These are phyloP conservation scores for Tetramorium simillimum DNA, from an alignment of 1,140 invertebrate genomes.

Conservation along the genomic window DNA sequence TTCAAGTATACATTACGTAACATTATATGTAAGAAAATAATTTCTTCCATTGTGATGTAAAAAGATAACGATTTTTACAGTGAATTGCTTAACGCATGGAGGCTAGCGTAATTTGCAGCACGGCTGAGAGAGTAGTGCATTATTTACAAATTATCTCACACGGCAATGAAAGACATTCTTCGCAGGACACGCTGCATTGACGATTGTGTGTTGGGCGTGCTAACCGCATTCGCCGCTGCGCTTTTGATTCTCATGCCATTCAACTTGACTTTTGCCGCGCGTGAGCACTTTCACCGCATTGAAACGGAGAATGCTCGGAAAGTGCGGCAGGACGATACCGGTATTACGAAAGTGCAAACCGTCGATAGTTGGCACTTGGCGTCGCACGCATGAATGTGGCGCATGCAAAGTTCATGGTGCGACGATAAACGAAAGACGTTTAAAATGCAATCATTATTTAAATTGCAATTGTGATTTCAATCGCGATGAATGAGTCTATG, in stretches of 20 bases:
- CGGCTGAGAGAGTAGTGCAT: background rate
- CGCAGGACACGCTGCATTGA: slow-evolving; percentile 11
- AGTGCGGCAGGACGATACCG: slow-evolving; percentile 33
- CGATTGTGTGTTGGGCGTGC: slow-evolving; percentile 5
- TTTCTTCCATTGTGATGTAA: background rate
- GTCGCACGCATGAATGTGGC: slow-evolving; percentile 19
- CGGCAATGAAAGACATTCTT: slow-evolving; percentile 17
- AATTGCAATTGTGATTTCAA: background rate
- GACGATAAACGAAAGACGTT: background rate
- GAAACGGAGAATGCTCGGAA: slow-evolving; percentile 52
- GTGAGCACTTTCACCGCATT: slow-evolving; percentile 77
- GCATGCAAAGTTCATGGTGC: background rate
- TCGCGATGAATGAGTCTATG: background rate
- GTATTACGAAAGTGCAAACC: slow-evolving; percentile 61
- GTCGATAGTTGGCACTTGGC: slow-evolving; percentile 22
- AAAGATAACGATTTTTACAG: background rate
- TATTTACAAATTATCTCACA: background rate
- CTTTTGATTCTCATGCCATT: slow-evolving; percentile 80
- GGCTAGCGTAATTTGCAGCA: background rate
- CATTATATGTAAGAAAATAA: slow-evolving; percentile 6
- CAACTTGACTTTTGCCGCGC: slow-evolving; percentile 81
- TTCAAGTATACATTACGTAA: background rate
- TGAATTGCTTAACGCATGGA: background rate
- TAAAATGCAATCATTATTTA: background rate
- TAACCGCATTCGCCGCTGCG: slow-evolving; percentile 44